phyloP scores from a whole-genome alignment of 2,888 invertebrate species.

The Cerastoderma edule region DNA sequence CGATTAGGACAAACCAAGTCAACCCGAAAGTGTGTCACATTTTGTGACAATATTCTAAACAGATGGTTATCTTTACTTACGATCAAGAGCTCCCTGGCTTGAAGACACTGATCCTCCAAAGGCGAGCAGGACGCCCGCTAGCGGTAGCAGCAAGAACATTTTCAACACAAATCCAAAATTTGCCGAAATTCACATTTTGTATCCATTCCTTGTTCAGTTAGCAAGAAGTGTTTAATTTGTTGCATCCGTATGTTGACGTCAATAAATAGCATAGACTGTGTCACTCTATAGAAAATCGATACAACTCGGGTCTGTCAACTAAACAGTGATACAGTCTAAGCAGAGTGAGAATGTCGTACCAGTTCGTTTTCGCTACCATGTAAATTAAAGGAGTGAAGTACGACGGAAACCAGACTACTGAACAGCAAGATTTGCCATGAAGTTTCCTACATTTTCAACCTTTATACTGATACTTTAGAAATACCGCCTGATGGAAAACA shows the following conservation, averaged over 20 bases:
- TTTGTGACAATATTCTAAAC: no score
- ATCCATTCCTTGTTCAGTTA: not conserved
- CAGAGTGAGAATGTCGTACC: not conserved
- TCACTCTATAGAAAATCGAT: not conserved
- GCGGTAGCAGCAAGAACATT: conserved; percentile 15
- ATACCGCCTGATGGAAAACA: no score
- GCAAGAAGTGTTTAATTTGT: not conserved
- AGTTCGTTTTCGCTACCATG: no score
- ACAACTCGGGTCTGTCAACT: not conserved
- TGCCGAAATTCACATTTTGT: conserved; percentile 17
- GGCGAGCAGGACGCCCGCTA: conserved; percentile 15
- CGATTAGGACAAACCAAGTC: no score
- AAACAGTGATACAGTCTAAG: conserved; percentile 5
- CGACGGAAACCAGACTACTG: no score
- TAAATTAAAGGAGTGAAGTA: no score
- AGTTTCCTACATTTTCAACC: no score
- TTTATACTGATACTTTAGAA: no score
- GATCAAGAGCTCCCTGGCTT: conserved; percentile 1
- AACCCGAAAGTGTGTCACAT: no score
- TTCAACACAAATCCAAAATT: conserved; percentile 6
- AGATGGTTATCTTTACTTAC: conserved; percentile 12
- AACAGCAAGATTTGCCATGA: no score
- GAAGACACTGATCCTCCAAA: not conserved
- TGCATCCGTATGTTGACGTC: conserved; percentile 28
- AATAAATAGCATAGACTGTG: conserved; percentile 19